phyloP scores from a whole-genome alignment of 2,797 vertebrate species.

The Esox masquinongy region DNA sequence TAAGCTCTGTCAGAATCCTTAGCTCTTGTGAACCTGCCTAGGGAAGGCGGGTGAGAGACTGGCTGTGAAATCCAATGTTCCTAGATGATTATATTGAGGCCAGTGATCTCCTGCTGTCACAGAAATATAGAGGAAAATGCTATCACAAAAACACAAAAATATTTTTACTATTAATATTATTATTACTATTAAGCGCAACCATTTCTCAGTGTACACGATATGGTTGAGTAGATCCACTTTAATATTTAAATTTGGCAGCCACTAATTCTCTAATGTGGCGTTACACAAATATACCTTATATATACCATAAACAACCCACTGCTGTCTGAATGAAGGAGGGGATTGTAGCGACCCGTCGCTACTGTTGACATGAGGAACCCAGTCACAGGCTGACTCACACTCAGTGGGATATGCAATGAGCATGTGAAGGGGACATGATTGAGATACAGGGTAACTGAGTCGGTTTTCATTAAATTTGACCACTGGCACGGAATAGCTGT shows the following conservation, averaged over 20 bases:
- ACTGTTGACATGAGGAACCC: conserved; percentile 34
- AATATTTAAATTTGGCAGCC: conserved; percentile 25
- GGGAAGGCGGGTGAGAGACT: not conserved
- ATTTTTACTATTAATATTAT: not conserved
- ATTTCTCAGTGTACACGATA: not conserved
- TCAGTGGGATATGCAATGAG: not conserved
- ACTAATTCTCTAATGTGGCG: conserved; percentile 26
- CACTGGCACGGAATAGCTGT: not conserved
- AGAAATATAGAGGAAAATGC: not conserved
- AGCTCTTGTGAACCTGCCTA: not conserved
- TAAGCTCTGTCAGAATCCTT: not conserved
- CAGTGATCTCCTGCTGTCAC: not conserved
- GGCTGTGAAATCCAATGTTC: not conserved
- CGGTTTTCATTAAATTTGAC: not conserved
- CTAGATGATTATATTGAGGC: not conserved
- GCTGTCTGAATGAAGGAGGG: conserved; percentile 52
- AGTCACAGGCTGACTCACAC: conserved; percentile 2
- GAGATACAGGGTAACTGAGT: not conserved
- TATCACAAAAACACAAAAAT: not conserved
- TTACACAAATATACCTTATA: conserved; percentile 40
- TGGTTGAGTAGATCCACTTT: conserved; percentile 6
- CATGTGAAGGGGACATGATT: not conserved
- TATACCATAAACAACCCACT: conserved; percentile 24
- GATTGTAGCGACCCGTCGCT: conserved; percentile 45
- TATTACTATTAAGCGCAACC: not conserved